Percentiles rank a stretch among this genome's conserved stretches.
These are phyloP conservation scores for Poecilia velifera DNA, from an alignment of 2,797 vertebrate species.

Conservation along the genomic window DNA sequence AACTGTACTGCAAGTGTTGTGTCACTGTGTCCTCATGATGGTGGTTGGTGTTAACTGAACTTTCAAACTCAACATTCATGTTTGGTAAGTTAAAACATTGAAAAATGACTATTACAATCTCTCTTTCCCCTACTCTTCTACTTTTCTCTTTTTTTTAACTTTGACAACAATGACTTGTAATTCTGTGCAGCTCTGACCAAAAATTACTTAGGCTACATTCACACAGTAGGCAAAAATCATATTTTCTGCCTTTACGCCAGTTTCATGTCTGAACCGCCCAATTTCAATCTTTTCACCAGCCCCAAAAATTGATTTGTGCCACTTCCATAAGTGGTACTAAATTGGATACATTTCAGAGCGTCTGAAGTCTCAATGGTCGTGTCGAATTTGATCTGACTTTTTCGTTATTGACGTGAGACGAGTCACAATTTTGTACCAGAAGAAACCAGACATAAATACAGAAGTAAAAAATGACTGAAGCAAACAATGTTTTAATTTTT, in stretches of 20 bases:
- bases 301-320: not conserved
- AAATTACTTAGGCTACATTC: not conserved
- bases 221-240: not conserved
- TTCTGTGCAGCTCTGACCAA: not conserved
- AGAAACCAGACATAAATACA: too few relatives aligned
- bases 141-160: not conserved
- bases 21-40: slow-evolving; percentile 3
- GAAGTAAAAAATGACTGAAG: too few relatives aligned
- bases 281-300: not conserved
- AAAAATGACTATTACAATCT: not conserved
- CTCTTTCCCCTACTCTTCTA: not conserved
- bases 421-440: too few relatives aligned
- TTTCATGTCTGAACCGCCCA: not conserved
- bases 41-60: not conserved
- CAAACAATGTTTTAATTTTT: too few relatives aligned
- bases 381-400: not conserved
- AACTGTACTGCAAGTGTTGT: not conserved
- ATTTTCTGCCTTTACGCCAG: not conserved
- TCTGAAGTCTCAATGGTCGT: not conserved
- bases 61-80: slow-evolving; percentile 5
- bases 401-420: too few relatives aligned
- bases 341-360: not conserved
- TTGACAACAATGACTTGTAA: not conserved
- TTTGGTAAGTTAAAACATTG: not conserved
- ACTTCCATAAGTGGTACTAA: not conserved